These are phyloP conservation scores for Ariolimax columbianus DNA, from an alignment of 2,888 invertebrate genomes.

Conservation along the genomic window DNA sequence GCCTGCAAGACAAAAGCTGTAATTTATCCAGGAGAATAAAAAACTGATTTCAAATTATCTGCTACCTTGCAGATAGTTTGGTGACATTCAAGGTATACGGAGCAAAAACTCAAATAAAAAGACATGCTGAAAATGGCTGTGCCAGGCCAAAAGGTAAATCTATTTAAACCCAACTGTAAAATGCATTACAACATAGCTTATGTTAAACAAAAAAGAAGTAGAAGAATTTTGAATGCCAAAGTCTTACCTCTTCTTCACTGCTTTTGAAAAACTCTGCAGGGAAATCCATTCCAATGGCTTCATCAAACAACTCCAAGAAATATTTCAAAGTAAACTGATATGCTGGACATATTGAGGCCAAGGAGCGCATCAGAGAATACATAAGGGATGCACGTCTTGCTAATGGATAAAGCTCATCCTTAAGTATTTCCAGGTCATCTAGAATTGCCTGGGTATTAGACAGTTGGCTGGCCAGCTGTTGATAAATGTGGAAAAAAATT, in stretches of 20 bases:
- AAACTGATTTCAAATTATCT: too few species aligned
- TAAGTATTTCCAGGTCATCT: conserved; percentile 72
- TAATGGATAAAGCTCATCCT: conserved; percentile 75
- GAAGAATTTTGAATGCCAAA: too few species aligned
- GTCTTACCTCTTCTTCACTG: conserved; percentile 48
- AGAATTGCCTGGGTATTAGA: conserved; percentile 66
- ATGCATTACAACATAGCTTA: too few species aligned
- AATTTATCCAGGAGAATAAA: too few species aligned
- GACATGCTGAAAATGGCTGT: too few species aligned
- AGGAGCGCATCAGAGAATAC: conserved; percentile 71
- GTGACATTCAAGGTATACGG: too few species aligned
- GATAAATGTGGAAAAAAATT: background rate
- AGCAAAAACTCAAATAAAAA: too few species aligned
- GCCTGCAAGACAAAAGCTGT: too few species aligned
- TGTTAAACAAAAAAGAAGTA: too few species aligned
- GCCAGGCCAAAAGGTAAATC: too few species aligned
- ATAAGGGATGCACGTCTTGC: conserved; percentile 75
- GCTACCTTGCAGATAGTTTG: too few species aligned
- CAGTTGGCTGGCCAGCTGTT: conserved; percentile 68
- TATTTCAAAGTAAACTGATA: conserved; percentile 76
- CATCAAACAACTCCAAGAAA: conserved; percentile 76
- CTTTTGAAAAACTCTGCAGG: conserved; percentile 61
- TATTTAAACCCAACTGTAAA: too few species aligned
- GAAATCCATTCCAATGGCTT: conserved; percentile 74
- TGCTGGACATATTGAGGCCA: conserved; percentile 71